Evolutionary conservation across 2,113 vertebrate genomes (phyloP), one percentile per base, ranked within the genome.

Genomic region (Sylvilagus bachmani): DNA sequence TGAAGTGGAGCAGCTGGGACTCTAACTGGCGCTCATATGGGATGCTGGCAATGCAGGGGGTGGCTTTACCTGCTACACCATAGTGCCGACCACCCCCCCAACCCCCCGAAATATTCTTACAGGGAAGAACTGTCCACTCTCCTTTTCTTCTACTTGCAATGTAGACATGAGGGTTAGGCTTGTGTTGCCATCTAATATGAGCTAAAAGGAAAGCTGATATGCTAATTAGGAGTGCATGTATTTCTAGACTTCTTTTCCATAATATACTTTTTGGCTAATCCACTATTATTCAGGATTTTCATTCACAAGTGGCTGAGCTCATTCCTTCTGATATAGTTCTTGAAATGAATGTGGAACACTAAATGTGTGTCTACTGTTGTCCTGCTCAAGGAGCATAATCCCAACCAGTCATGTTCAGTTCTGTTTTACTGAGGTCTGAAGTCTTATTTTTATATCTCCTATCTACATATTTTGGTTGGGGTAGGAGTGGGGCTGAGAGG

Each of bases 161-260:
- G 17, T 55, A 74, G 79, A 73, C 17, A 13, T 31, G 33, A 96
- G 73, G 31, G 33, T 33, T 88, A 70, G 22, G 86, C 17, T 75
- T 31, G 67, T 5, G 13, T 69, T 80, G 24, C 38, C 27, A 38
- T 58, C 77, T 89, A 53, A 91, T 2, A 31, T 78, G 16, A 90
- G 44, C 31, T 82, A 55, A 71, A 95, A 89, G 5, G 36, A 77
- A 77, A 14, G 31, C 51, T 85, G 62, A 44, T 33, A 80, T 66
- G 79, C 24, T 85, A 73, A 81, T 64, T 77, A 85, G n/a, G n/a
- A 73, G 8, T 86, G 55, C 82, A 49, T 62, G 24, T 51, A 36
- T 81, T 96, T 90, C 10, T 78, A 69, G 75, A 66, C 44, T 88
- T 96, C 11, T 91, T 90, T 90, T 73, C 86, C 9, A 55, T 62